phyloP scores from a whole-genome alignment of 2,797 vertebrate genomes.

The Gadopsis marmoratus region DNA sequence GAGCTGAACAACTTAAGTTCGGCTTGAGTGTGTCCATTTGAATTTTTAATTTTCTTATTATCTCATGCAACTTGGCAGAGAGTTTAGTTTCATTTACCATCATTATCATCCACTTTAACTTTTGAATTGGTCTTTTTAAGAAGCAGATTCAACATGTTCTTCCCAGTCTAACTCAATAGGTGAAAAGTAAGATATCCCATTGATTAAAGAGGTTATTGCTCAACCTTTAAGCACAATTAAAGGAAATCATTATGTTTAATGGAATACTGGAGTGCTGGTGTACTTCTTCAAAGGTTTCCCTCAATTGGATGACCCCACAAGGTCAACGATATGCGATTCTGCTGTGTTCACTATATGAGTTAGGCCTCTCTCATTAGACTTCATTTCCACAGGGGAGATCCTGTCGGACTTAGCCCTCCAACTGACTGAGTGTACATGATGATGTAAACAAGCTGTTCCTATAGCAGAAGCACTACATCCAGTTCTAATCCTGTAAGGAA shows the following conservation, averaged over 20 bases:
- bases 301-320: slow-evolving; percentile 66
- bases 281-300: slow-evolving; percentile 61
- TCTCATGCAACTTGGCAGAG: slow-evolving; percentile 14
- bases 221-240: slow-evolving; percentile 75
- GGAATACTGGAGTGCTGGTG: slow-evolving; percentile 60
- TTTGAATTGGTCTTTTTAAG: not conserved
- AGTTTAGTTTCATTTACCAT: not conserved
- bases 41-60: slow-evolving; percentile 24
- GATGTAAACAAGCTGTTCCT: slow-evolving; percentile 6
- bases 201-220: slow-evolving; percentile 59
- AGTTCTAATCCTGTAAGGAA: slow-evolving; percentile 17
- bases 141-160: slow-evolving; percentile 24
- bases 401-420: slow-evolving; percentile 28
- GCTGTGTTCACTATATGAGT: slow-evolving; percentile 31
- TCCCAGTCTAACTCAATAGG: slow-evolving; percentile 18
- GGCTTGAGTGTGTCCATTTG: slow-evolving; percentile 8
- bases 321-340: slow-evolving; percentile 65
- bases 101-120: not conserved
- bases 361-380: slow-evolving; percentile 51
- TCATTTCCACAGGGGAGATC: slow-evolving; percentile 36
- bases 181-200: slow-evolving; percentile 29
- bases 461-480: slow-evolving; percentile 9
- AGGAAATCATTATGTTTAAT: slow-evolving; percentile 81
- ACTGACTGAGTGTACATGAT: slow-evolving; percentile 29
- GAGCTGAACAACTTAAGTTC: slow-evolving; percentile 5